These are phyloP conservation scores for Pygmarrhopalites habei DNA, from an alignment of 1,140 invertebrate genomes.

Conservation along the genomic window DNA sequence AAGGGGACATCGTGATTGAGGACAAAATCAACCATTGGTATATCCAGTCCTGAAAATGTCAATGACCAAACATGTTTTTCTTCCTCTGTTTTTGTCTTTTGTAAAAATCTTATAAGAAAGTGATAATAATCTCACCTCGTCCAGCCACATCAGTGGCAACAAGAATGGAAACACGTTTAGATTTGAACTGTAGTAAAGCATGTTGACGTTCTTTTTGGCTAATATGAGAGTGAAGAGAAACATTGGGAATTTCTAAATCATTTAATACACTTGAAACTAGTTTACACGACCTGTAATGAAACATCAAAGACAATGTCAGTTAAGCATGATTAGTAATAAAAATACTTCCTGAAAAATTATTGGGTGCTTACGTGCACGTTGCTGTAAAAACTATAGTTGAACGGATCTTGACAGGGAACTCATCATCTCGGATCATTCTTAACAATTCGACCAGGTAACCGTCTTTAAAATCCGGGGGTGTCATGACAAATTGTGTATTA, in stretches of 20 bases:
- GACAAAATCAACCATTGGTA: conserved; percentile 81
- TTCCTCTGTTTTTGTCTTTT: too few relatives aligned
- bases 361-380: conserved; percentile 82
- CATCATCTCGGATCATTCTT: conserved; percentile 62
- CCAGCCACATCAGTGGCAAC: conserved; percentile 96
- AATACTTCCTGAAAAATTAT: too few relatives aligned
- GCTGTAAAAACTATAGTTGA: conserved; percentile 89
- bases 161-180: conserved; percentile 73
- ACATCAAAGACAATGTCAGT: conserved; percentile 19
- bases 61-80: too few relatives aligned
- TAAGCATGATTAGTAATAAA: too few relatives aligned
- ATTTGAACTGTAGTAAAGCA: conserved; percentile 76
- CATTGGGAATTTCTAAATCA: conserved; percentile 77
- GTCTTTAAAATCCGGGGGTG: conserved; percentile 82
- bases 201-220: conserved; percentile 69
- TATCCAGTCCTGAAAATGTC: conserved; percentile 55
- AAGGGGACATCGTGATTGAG: conserved; percentile 90
- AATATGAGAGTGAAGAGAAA: conserved; percentile 78
- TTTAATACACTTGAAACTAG: conserved; percentile 75
- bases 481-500: conserved; percentile 23
- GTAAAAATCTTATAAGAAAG: too few relatives aligned
- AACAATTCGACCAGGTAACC: conserved; percentile 86
- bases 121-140: conserved; percentile 68
- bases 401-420: conserved; percentile 48
- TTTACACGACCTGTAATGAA: conserved; percentile 67